Evolutionary conservation across 2,888 invertebrate genomes (phyloP).

Genomic region (Mycogona germanica): DNA sequence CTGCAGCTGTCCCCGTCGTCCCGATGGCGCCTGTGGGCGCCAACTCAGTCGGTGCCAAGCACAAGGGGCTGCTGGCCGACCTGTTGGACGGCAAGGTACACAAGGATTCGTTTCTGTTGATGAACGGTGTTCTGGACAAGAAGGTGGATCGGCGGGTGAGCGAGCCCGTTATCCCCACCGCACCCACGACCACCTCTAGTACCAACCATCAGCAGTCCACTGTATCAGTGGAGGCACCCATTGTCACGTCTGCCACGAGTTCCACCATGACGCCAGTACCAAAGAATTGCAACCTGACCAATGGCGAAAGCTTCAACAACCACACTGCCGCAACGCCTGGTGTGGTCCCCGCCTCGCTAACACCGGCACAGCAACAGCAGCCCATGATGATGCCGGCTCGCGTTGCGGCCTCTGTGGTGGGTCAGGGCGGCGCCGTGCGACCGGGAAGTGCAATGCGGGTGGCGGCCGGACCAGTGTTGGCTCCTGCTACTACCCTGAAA

Average conservation of each 20-base stretch:
- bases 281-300: constrained; percentile 12
- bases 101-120: constrained; percentile 39
- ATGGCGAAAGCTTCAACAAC: constrained; percentile 4
- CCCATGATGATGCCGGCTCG: not conserved
- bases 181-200: not conserved
- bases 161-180: not conserved
- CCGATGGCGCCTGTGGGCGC: too few relatives aligned
- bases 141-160: constrained; percentile 10
- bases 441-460: not conserved
- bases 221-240: not conserved
- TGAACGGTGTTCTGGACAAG: constrained; percentile 41
- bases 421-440: not conserved
- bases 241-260: not conserved
- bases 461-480: not conserved
- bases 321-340: not conserved
- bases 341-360: not conserved
- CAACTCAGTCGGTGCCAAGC: too few relatives aligned
- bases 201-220: constrained; percentile 10
- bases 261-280: not conserved
- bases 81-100: constrained; percentile 61
- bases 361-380: not conserved
- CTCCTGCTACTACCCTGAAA: not conserved
- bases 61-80: constrained; percentile 56
- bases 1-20: not conserved
- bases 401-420: not conserved